phyloP scores from a whole-genome alignment of 1,140 invertebrate species.

The Ostrea denselamellosa region DNA sequence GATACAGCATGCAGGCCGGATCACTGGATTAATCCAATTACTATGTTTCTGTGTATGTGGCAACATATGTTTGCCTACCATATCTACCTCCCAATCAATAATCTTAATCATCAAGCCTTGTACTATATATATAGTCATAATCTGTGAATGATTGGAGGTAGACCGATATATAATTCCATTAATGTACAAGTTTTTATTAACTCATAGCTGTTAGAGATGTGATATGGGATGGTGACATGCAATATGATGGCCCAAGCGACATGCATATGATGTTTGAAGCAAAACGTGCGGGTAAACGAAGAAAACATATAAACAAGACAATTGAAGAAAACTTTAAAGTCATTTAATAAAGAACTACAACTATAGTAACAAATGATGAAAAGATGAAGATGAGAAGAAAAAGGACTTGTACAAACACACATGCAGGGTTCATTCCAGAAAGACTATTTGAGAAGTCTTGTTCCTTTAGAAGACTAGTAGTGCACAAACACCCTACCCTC shows the following conservation, averaged over 20 bases:
- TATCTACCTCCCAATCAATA: slow-evolving; percentile 4
- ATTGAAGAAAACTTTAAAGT: background rate
- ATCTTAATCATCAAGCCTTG: background rate
- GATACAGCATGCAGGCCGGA: slow-evolving; percentile 1
- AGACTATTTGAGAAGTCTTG: background rate
- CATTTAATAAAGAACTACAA: background rate
- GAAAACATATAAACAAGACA: background rate
- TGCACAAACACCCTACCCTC: background rate
- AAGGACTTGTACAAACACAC: slow-evolving; percentile 12
- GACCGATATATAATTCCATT: background rate
- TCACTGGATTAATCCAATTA: slow-evolving; percentile 32
- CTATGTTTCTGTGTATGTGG: background rate
- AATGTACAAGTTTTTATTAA: background rate
- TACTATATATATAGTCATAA: background rate
- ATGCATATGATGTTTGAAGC: slow-evolving; percentile 14
- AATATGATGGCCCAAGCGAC: background rate
- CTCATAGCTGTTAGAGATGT: slow-evolving; percentile 17
- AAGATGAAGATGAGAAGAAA: background rate
- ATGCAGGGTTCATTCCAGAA: slow-evolving; percentile 19
- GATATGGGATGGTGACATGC: background rate
- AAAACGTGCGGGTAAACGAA: background rate
- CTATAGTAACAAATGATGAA: background rate
- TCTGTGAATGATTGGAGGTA: background rate
- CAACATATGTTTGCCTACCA: slow-evolving; percentile 20
- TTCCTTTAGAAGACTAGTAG: background rate